Evolutionary conservation across 2,888 invertebrate genomes (phyloP), one percentile per base, ranked within the genome.

Genomic region (Drosophila demipolita): DNA sequence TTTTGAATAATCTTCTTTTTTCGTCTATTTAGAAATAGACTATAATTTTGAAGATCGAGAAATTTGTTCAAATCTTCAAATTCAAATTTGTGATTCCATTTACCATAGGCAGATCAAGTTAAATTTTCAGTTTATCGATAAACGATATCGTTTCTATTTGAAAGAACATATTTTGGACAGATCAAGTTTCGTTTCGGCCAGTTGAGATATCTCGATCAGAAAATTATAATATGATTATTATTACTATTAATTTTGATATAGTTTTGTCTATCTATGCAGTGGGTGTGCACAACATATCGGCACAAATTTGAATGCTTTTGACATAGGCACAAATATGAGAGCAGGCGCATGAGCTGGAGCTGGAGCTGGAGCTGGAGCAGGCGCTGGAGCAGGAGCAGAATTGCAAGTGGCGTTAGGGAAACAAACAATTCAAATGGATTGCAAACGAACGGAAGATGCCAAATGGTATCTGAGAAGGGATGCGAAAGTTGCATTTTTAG

Each of bases 401-500:
- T 23, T 26, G 26, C 26, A 5, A 23, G 49, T 15, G 11, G 42
- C 42, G 11, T n/a, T 20, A 9, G 20, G 33, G 15, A 8, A 7
- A 38, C 15, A 38, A 8, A 17, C 38, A 38, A 38, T 17, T 17
- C 17, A 38, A 3, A 17, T 38, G 20, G 45, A 20, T 7, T 45
- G 58, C 33, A 23, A 23, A n/a, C 23, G 6, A 48, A n/a, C 8
- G 48, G n/a, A 35, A 35, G 15, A 32, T 23, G 17, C 20, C 9
- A 20, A 26, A 35, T 7, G 23, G 20, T 15, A 35, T 17, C 23
- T 35, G 33, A 6, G 17, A 15, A n/a, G 23, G 29, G 42, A 12
- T 50, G 23, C 17, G 54, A 60, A 48, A 72, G 35, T 64, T 38
- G 68, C 57, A 62, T 73, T 52, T 48, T 74, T 23, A 23, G 23